These are phyloP conservation scores for Eublepharis macularius DNA, from an alignment of 2,113 vertebrate species.

Conservation along the genomic window DNA sequence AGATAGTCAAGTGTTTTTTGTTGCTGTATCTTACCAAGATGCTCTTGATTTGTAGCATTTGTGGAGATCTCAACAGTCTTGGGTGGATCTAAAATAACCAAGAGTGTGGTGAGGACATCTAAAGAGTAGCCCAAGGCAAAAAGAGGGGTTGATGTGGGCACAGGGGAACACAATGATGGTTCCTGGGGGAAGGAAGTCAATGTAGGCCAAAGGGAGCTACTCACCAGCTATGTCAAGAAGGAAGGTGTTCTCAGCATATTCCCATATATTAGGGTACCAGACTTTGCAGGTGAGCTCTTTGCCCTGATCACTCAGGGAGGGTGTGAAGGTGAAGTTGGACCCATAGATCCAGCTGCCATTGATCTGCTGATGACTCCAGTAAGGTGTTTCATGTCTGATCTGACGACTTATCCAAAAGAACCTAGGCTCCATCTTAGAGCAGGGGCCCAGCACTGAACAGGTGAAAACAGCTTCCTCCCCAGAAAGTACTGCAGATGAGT, in stretches of 20 bases:
- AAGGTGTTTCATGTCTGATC: rapidly evolving
- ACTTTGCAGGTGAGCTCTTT: background rate
- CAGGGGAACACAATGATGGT: too few relatives aligned
- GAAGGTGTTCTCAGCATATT: background rate
- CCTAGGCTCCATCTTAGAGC: background rate
- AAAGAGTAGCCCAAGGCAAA: background rate
- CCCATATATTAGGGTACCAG: rapidly evolving
- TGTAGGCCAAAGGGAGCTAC: background rate
- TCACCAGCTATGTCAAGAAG: background rate
- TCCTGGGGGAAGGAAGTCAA: too few relatives aligned
- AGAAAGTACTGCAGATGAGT: background rate
- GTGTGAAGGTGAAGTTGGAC: background rate
- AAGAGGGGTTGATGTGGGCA: too few relatives aligned
- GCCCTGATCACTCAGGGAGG: rapidly evolving
- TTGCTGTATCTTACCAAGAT: background rate
- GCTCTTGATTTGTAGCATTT: rapidly evolving
- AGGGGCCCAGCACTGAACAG: background rate
- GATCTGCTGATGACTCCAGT: background rate
- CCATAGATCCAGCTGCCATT: background rate
- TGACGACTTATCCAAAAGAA: background rate
- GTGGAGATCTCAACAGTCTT: background rate
- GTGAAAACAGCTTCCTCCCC: background rate
- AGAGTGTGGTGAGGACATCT: background rate
- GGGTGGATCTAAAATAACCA: background rate
- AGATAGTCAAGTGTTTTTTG: too few relatives aligned